Evolutionary conservation across 2,113 vertebrate species (phyloP).

Genomic region (Sardina pilchardus): DNA sequence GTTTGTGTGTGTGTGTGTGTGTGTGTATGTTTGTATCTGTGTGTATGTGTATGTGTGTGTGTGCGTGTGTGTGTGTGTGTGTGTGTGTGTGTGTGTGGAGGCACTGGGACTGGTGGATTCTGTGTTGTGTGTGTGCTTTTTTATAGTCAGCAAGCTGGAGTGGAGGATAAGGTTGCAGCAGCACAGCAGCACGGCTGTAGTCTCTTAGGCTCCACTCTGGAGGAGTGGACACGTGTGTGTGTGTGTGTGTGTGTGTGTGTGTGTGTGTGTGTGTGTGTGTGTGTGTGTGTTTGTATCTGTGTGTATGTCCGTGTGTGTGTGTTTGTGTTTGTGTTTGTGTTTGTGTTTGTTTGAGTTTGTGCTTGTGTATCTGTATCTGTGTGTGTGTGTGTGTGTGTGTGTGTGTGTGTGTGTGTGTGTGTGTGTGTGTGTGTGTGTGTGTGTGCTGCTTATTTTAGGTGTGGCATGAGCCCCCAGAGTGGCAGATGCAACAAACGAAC

Average conservation of each 20-base stretch:
- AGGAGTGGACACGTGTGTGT: background rate
- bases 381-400: conserved; percentile 12
- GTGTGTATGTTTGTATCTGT: background rate
- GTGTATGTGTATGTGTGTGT: background rate
- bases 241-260: background rate
- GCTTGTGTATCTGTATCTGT: background rate
- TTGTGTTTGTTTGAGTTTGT: background rate
- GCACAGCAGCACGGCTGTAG: background rate
- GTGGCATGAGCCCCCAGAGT: background rate
- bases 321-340: background rate
- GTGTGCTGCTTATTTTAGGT: conserved; percentile 5
- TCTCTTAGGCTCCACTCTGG: background rate
- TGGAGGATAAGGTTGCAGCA: conserved; percentile 8
- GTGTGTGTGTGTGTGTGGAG: background rate
- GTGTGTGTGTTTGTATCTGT: background rate
- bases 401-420: conserved; percentile 49
- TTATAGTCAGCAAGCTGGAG: conserved; percentile 39
- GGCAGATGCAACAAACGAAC: conserved; percentile 14
- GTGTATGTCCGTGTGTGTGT: background rate
- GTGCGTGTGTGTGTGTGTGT: background rate
- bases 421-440: conserved; percentile 48
- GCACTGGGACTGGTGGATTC: background rate
- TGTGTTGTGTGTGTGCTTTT: background rate
- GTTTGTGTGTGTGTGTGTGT: background rate
- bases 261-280: conserved; percentile 5